Percentiles rank a stretch among this genome's conserved stretches.
These are phyloP conservation scores for Hyla sarda DNA, from an alignment of 2,113 vertebrate genomes.

Conservation along the genomic window DNA sequence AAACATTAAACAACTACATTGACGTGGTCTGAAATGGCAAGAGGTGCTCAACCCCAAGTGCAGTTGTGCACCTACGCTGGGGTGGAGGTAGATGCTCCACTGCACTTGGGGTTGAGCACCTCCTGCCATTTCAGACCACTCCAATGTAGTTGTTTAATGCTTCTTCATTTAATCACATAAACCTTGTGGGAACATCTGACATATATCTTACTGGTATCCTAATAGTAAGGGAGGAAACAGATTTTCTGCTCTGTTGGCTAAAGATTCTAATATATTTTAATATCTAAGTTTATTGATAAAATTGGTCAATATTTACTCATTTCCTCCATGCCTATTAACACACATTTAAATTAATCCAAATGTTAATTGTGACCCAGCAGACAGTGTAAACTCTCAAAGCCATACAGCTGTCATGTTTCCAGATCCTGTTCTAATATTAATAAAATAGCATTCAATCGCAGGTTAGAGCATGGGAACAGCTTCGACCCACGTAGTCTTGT, in stretches of 20 bases:
- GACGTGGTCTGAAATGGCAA: no score
- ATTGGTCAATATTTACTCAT: background rate
- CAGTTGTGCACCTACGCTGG: no score
- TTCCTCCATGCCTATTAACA: background rate
- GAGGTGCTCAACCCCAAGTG: no score
- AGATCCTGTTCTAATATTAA: slow-evolving; percentile 52
- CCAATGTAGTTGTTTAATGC: no score
- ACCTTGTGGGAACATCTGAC: background rate
- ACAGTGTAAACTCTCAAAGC: slow-evolving; percentile 44
- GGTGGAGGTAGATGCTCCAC: no score
- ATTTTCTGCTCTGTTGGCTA: background rate
- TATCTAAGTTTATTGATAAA: background rate
- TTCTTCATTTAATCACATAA: no score
- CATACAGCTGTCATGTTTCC: slow-evolving; percentile 40
- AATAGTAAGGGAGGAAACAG: background rate
- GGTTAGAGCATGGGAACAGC: slow-evolving; percentile 45
- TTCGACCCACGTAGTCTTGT: slow-evolving; percentile 25
- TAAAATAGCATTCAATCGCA: slow-evolving; percentile 49
- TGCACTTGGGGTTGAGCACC: no score
- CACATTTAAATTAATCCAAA: background rate
- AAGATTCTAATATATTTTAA: background rate
- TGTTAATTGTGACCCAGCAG: background rate
- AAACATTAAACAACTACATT: no score
- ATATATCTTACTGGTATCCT: background rate
- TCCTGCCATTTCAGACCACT: no score